These are phyloP conservation scores for Gasterosteus aculeatus DNA, from an alignment of 2,113 vertebrate species.

Conservation along the genomic window DNA sequence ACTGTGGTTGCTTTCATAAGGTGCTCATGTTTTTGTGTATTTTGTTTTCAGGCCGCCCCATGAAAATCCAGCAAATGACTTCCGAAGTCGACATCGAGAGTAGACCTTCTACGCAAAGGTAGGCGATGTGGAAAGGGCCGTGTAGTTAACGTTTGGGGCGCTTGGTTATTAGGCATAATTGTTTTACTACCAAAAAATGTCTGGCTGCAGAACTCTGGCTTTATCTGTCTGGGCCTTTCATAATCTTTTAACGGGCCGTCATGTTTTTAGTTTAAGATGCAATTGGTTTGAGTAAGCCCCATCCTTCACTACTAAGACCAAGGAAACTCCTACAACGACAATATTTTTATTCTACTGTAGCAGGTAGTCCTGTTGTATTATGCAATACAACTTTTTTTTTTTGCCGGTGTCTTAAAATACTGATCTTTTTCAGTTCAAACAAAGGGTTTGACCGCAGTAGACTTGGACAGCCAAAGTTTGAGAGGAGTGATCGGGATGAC, in stretches of 20 bases:
- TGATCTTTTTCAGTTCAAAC: constrained; percentile 20
- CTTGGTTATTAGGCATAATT: neutral
- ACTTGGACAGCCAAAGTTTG: constrained; percentile 67
- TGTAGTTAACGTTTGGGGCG: neutral
- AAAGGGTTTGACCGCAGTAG: constrained; percentile 73
- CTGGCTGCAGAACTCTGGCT: too few species aligned
- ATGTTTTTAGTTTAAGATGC: too few species aligned
- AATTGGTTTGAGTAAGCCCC: neutral
- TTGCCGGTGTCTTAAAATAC: neutral
- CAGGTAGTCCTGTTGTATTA: neutral
- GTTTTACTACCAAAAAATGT: too few species aligned
- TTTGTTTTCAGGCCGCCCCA: constrained; percentile 86
- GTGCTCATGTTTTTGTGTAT: neutral
- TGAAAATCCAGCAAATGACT: constrained; percentile 95
- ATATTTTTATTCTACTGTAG: neutral
- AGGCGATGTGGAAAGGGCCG: constrained; percentile 6
- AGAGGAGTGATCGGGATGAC: constrained; percentile 23
- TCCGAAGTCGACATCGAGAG: constrained; percentile 89
- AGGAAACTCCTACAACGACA: neutral
- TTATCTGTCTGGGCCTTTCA: too few species aligned
- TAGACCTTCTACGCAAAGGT: constrained; percentile 87
- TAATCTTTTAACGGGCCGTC: too few species aligned
- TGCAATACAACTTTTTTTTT: neutral
- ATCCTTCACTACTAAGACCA: neutral
- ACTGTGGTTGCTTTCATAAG: neutral